Evolutionary conservation across 2,113 vertebrate genomes (phyloP).

Genomic region (Bujurquina vittata): DNA sequence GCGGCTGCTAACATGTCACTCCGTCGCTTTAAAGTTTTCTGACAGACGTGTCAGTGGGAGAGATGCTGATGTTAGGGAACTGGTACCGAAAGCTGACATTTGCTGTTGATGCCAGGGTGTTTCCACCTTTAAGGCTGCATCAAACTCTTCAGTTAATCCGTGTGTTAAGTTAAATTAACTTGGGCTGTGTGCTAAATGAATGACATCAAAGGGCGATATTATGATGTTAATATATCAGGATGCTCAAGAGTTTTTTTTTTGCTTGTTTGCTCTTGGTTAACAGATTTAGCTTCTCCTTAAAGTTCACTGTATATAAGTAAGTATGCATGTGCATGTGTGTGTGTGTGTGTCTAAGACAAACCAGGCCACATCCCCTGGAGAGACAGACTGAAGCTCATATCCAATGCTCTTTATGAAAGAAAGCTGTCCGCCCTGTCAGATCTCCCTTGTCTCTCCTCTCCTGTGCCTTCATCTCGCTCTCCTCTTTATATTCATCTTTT

Average conservation of each 20-base stretch:
- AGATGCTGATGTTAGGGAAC: neutral
- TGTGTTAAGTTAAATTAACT: neutral
- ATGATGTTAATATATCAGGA: neutral
- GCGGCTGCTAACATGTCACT: neutral
- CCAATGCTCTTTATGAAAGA: constrained; percentile 76
- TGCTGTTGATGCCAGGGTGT: neutral
- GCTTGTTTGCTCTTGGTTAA: constrained; percentile 18
- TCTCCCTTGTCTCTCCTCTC: constrained; percentile 48
- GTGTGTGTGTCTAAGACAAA: constrained; percentile 54
- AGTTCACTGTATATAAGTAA: constrained; percentile 9
- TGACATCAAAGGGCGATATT: neutral
- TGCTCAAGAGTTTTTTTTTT: neutral
- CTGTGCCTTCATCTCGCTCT: constrained; percentile 53
- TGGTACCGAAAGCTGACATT: constrained; percentile 1
- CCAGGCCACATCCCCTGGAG: constrained; percentile 67
- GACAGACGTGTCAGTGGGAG: neutral
- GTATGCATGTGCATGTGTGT: constrained; percentile 16
- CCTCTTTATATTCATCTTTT: constrained; percentile 55
- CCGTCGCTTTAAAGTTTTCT: constrained; percentile 5
- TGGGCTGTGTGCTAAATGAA: neutral
- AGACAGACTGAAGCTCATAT: constrained; percentile 71
- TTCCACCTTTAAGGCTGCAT: neutral
- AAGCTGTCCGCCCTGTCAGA: constrained; percentile 64
- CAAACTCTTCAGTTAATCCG: neutral
- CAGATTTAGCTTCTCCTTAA: constrained; percentile 21